These are phyloP conservation scores for Meteorus sp. DNA, from an alignment of 1,140 invertebrate genomes.

Conservation along the genomic window DNA sequence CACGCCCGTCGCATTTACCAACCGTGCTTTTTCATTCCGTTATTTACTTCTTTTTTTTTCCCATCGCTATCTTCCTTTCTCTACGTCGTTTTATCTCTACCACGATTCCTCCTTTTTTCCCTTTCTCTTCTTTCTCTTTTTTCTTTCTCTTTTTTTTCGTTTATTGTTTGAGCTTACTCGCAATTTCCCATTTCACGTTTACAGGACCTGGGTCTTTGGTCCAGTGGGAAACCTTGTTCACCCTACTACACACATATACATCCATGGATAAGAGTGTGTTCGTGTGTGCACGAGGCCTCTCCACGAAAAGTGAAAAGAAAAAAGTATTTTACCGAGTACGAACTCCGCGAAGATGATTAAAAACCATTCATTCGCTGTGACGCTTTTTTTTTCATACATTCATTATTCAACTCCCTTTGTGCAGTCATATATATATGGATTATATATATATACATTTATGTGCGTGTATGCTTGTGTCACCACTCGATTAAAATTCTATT, in stretches of 20 bases:
- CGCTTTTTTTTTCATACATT: neutral
- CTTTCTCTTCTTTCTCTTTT: slow-evolving; percentile 5
- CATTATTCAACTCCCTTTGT: neutral
- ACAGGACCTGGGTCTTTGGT: slow-evolving; percentile 3
- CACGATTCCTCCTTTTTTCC: slow-evolving; percentile 12
- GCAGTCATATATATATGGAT: neutral
- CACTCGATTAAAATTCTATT: neutral
- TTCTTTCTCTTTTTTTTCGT: slow-evolving; percentile 14
- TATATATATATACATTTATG: neutral
- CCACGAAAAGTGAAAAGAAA: slow-evolving; percentile 2
- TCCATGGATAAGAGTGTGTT: neutral
- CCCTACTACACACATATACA: neutral
- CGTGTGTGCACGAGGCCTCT: no score
- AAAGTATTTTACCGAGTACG: neutral
- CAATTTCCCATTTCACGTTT: slow-evolving; percentile 23
- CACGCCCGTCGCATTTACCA: slow-evolving; percentile 23
- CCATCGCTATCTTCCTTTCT: slow-evolving; percentile 9
- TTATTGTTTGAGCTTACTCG: slow-evolving; percentile 20
- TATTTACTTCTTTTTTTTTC: slow-evolving; percentile 37
- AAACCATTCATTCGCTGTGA: slow-evolving; percentile 14
- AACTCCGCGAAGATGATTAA: slow-evolving; percentile 15
- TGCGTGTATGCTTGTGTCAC: no score
- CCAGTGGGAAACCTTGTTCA: slow-evolving; percentile 8
- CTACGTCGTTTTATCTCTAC: neutral
- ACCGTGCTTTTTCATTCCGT: slow-evolving; percentile 16